Conservation (phyloP, 2,888 invertebrate genomes). For the Tortricodes alternella region DNA sequence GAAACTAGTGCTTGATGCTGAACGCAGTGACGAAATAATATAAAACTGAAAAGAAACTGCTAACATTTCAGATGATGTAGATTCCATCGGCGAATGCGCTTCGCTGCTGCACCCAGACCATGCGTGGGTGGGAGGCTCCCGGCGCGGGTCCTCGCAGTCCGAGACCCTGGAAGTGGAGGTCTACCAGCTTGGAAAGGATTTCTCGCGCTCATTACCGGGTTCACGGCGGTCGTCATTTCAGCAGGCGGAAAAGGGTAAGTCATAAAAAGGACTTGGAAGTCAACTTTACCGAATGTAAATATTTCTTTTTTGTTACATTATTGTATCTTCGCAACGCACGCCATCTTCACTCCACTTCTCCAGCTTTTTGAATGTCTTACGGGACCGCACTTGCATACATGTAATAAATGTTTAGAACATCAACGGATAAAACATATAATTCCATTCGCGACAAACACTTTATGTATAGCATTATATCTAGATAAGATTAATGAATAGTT, state of each 20-base stretch:
- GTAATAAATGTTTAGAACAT: background rate
- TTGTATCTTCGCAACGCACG: background rate
- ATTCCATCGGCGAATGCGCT: conserved; percentile 88
- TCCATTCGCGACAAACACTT: background rate
- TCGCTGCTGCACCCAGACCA: conserved; percentile 93
- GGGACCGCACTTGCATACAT: background rate
- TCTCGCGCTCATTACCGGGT: conserved; percentile 92
- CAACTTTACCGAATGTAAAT: background rate
- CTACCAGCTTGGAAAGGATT: conserved; percentile 92
- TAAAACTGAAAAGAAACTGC: conserved; percentile 8
- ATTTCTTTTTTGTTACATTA: background rate
- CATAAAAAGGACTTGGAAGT: background rate
- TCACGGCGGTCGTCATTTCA: conserved; percentile 93
- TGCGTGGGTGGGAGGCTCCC: conserved; percentile 89
- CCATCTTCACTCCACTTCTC: background rate
- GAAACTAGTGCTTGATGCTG: background rate
- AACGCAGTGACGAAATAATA: background rate
- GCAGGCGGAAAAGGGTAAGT: conserved; percentile 83
- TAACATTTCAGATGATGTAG: conserved; percentile 83
- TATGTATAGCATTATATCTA: no score
- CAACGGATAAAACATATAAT: background rate
- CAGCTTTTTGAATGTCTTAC: background rate
- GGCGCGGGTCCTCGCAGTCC: conserved; percentile 94
- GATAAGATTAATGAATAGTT: no score
- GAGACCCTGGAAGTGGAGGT: conserved; percentile 93